Conservation (phyloP, 1,140 invertebrate species). For the Apis florea region DNA sequence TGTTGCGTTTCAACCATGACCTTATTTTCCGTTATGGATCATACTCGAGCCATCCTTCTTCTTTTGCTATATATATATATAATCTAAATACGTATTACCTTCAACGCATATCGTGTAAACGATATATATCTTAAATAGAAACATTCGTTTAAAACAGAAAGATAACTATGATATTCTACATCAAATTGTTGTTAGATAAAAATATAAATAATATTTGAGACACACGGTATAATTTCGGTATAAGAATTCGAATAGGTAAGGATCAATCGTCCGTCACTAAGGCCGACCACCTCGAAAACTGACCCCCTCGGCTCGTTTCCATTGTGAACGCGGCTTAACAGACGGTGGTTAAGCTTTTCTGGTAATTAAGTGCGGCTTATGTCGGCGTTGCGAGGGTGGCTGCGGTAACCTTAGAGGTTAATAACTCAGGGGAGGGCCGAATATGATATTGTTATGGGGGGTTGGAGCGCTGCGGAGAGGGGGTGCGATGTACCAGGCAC, state of each 20-base stretch:
- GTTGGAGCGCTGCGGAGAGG: slow-evolving; percentile 57
- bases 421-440: slow-evolving; percentile 75
- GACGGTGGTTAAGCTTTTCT: slow-evolving; percentile 66
- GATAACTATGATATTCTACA: too few relatives aligned
- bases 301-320: not conserved
- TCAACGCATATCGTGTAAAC: not conserved
- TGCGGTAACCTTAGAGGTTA: slow-evolving; percentile 78
- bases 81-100: not conserved
- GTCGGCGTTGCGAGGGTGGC: slow-evolving; percentile 64
- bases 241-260: too few relatives aligned
- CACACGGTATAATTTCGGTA: not conserved
- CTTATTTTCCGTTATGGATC: slow-evolving; percentile 24
- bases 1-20: slow-evolving; percentile 5
- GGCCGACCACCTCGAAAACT: not conserved
- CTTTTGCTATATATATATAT: not conserved
- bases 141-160: too few relatives aligned
- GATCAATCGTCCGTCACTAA: not conserved
- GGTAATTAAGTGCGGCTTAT: slow-evolving; percentile 74
- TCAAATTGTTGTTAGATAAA: too few relatives aligned
- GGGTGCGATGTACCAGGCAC: slow-evolving; percentile 60
- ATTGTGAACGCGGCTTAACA: slow-evolving; percentile 54
- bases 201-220: too few relatives aligned
- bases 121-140: too few relatives aligned
- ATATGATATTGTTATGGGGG: slow-evolving; percentile 79
- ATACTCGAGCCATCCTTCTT: not conserved